These are phyloP conservation scores for Apogon hyalosoma DNA, from an alignment of 2,797 vertebrate species.

Conservation along the genomic window DNA sequence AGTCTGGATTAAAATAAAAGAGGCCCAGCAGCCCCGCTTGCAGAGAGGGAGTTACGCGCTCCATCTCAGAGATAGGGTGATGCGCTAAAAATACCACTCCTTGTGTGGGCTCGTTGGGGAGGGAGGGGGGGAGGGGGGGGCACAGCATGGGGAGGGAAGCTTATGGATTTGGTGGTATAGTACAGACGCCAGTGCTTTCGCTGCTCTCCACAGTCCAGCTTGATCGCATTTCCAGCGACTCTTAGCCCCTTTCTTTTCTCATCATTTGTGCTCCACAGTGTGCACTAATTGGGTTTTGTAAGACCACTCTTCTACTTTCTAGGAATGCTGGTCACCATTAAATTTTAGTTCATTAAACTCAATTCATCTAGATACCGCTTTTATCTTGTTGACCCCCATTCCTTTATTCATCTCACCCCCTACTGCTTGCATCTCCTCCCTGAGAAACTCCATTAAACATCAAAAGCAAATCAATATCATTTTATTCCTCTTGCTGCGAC, in stretches of 20 bases:
- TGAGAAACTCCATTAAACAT: constrained; percentile 69
- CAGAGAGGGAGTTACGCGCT: constrained; percentile 82
- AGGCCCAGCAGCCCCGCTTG: constrained; percentile 82
- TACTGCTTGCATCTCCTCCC: constrained; percentile 25
- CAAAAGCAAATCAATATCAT: constrained; percentile 73
- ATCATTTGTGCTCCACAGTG: constrained; percentile 9
- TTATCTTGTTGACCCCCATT: constrained; percentile 38
- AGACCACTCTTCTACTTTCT: constrained; percentile 40
- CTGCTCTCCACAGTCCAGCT: constrained; percentile 26
- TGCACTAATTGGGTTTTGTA: constrained; percentile 53
- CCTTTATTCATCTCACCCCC: constrained; percentile 8
- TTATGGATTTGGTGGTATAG: constrained; percentile 72
- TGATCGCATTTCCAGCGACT: constrained; percentile 20
- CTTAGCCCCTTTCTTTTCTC: constrained; percentile 16
- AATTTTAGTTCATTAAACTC: constrained; percentile 38
- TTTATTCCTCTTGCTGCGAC: constrained; percentile 32
- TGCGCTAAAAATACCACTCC: constrained; percentile 84
- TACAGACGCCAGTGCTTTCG: constrained; percentile 38
- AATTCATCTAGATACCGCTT: constrained; percentile 32
- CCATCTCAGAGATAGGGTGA: constrained; percentile 84
- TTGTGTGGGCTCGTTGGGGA: constrained; percentile 77
- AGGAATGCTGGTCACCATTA: constrained; percentile 56
- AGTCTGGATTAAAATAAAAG: constrained; percentile 88
- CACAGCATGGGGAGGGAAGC: constrained; percentile 55
- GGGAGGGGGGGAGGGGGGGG: constrained; percentile 52